Conservation (phyloP, 2,113 vertebrate genomes). For the Malurus alboscapulatus region DNA sequence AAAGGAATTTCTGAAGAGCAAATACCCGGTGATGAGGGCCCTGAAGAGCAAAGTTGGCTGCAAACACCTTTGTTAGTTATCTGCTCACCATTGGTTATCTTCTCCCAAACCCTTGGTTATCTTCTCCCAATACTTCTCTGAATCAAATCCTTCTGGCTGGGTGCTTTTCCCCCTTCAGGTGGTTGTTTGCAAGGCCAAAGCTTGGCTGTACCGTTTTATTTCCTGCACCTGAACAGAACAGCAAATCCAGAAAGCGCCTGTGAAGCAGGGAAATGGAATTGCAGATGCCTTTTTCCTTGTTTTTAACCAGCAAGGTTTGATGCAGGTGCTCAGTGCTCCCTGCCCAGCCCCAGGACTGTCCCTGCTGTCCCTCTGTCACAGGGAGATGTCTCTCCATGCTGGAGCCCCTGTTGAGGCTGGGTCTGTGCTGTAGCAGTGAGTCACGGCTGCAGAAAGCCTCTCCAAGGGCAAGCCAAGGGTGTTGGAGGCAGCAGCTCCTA, state of each 20-base stretch:
- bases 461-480: slow-evolving; percentile 66
- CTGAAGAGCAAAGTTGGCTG: background rate
- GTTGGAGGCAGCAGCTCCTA: background rate
- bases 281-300: background rate
- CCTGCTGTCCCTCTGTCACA: background rate
- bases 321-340: background rate
- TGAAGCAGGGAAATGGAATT: background rate
- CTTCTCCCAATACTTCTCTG: background rate
- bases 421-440: slow-evolving; percentile 20
- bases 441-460: slow-evolving; percentile 46
- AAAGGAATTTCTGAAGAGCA: background rate
- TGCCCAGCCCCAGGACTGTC: background rate
- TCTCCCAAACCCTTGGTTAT: background rate
- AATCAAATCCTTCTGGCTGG: background rate
- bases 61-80: background rate
- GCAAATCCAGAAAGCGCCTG: background rate
- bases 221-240: background rate
- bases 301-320: background rate
- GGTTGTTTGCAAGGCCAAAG: background rate
- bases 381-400: background rate
- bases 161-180: background rate
- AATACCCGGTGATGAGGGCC: background rate
- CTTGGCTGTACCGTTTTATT: background rate
- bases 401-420: background rate
- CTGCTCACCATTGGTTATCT: background rate